Conservation (phyloP, 2,888 invertebrate species). For the Cyrtodaria siliqua region DNA sequence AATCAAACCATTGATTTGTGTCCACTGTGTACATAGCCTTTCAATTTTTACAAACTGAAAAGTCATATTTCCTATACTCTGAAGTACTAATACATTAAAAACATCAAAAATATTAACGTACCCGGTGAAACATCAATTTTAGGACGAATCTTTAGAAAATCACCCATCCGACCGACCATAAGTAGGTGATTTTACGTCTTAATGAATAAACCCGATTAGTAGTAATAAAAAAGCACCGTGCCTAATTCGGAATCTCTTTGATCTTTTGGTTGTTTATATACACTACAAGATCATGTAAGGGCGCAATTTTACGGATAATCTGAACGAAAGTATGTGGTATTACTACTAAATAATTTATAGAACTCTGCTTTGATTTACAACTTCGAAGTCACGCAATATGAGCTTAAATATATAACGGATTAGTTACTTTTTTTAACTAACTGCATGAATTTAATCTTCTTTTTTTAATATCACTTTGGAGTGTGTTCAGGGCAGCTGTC, state of each 20-base stretch:
- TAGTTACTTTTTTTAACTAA: too few species aligned
- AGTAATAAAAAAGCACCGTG: slow-evolving; percentile 46
- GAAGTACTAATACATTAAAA: too few species aligned
- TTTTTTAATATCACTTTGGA: too few species aligned
- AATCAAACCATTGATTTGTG: too few species aligned
- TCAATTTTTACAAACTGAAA: too few species aligned
- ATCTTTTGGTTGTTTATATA: slow-evolving; percentile 26
- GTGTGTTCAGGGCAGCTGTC: too few species aligned
- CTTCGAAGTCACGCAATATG: too few species aligned
- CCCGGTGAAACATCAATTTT: neutral
- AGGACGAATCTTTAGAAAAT: neutral
- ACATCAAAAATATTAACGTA: too few species aligned
- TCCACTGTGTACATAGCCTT: too few species aligned
- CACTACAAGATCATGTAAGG: slow-evolving; percentile 21
- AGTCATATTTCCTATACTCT: too few species aligned
- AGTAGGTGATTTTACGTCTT: slow-evolving; percentile 34
- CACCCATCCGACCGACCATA: slow-evolving; percentile 18
- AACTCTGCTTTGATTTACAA: neutral
- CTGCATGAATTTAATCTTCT: too few species aligned
- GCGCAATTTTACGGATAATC: slow-evolving; percentile 35
- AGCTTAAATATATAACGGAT: too few species aligned
- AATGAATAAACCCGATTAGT: slow-evolving; percentile 40
- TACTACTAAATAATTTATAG: slow-evolving; percentile 13
- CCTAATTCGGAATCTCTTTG: slow-evolving; percentile 49
- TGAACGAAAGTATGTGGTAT: slow-evolving; percentile 9